A percentile compares a stretch with the other conserved stretches of the same genome.
Conservation (phyloP, 1,140 invertebrate species). For the Spodoptera litura region DNA sequence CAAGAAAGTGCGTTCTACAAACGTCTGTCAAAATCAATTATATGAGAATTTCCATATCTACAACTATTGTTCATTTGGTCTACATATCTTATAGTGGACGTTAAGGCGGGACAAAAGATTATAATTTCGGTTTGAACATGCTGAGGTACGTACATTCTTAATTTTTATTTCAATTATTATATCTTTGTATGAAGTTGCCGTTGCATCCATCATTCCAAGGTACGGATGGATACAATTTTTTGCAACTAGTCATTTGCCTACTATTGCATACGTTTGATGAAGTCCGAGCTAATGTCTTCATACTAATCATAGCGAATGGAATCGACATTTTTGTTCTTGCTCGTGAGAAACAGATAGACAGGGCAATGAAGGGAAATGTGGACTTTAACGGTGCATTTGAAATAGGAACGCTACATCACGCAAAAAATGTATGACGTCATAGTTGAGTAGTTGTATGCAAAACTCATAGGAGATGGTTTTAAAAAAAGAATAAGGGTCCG, state of each 20-base stretch:
- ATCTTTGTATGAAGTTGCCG: background rate
- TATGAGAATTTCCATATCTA: background rate
- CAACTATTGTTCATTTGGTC: background rate
- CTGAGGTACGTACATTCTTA: too few relatives aligned
- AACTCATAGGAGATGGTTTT: too few relatives aligned
- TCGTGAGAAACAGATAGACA: background rate
- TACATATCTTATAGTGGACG: background rate
- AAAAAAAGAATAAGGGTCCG: too few relatives aligned
- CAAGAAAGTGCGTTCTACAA: background rate
- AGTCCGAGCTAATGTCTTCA: conserved; percentile 9
- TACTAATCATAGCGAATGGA: conserved; percentile 7
- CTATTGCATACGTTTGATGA: background rate
- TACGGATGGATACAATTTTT: background rate
- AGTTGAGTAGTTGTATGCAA: too few relatives aligned
- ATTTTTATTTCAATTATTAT: too few relatives aligned
- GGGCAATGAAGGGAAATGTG: conserved; percentile 17
- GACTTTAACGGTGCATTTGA: too few relatives aligned
- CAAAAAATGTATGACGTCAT: too few relatives aligned
- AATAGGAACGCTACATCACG: too few relatives aligned
- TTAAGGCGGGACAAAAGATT: background rate
- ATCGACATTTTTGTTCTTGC: background rate
- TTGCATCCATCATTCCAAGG: background rate
- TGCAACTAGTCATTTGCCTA: conserved; percentile 18
- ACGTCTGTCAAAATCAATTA: background rate
- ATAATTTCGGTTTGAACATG: background rate